A percentile compares a stretch with the other conserved stretches of the same genome.
Conservation (phyloP, 2,888 invertebrate species). For the Mesorhabditis belari region DNA sequence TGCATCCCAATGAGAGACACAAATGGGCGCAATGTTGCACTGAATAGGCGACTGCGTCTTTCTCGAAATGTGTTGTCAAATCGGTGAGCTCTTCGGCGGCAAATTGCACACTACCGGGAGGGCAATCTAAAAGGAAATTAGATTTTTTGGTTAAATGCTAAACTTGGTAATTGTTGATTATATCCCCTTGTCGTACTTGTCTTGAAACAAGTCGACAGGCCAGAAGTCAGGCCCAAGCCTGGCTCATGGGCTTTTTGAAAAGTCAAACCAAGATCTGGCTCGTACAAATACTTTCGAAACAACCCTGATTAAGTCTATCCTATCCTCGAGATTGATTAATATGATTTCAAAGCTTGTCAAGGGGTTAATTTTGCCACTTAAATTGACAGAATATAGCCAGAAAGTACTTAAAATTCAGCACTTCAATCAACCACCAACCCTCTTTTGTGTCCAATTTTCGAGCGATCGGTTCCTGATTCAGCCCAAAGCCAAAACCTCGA, state of each 20-base stretch:
- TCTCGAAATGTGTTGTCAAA: conserved; percentile 38
- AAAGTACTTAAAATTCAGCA: no score
- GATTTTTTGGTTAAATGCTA: neutral
- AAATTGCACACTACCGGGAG: conserved; percentile 33
- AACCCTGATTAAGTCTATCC: no score
- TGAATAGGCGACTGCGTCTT: conserved; percentile 41
- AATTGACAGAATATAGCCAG: no score
- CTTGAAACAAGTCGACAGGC: no score
- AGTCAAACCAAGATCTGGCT: no score
- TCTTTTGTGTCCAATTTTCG: neutral
- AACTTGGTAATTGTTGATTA: no score
- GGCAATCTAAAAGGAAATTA: conserved; percentile 17
- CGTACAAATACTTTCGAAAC: no score
- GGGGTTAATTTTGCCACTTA: no score
- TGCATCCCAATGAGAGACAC: conserved; percentile 43
- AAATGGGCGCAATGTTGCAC: conserved; percentile 45
- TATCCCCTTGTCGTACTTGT: no score
- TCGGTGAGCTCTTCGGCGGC: conserved; percentile 34
- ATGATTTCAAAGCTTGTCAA: no score
- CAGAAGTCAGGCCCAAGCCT: no score
- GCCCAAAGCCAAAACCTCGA: neutral
- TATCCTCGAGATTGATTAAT: no score
- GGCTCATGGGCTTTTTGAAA: neutral
- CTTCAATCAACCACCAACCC: neutral
- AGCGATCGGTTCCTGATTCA: neutral